Conservation (phyloP, 2,888 invertebrate species). For the Drosophila kambysellisi region DNA sequence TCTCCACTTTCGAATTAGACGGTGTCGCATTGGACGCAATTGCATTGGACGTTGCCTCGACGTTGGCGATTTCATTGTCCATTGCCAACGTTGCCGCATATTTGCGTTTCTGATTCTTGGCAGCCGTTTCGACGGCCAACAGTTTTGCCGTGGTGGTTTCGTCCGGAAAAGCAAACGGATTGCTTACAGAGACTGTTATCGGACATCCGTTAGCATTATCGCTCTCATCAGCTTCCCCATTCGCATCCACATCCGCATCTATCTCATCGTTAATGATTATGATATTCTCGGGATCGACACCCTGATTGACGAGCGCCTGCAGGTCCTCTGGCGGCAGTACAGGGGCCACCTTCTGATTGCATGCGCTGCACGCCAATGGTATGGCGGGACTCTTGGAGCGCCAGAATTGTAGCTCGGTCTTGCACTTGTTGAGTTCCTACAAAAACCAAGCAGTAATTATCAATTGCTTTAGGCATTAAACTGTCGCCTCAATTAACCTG, state of each 20-base stretch:
- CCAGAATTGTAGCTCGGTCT: slow-evolving; percentile 96
- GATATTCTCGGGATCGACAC: slow-evolving; percentile 86
- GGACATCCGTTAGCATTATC: slow-evolving; percentile 51
- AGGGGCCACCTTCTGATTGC: slow-evolving; percentile 88
- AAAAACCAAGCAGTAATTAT: slow-evolving; percentile 38
- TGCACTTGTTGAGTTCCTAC: slow-evolving; percentile 95
- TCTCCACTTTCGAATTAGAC: slow-evolving; percentile 42
- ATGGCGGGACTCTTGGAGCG: slow-evolving; percentile 94
- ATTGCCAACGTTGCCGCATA: slow-evolving; percentile 44
- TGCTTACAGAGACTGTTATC: slow-evolving; percentile 25
- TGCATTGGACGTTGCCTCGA: slow-evolving; percentile 50
- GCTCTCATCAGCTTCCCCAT: slow-evolving; percentile 35
- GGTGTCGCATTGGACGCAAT: slow-evolving; percentile 65
- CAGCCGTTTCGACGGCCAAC: slow-evolving; percentile 80
- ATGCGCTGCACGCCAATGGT: slow-evolving; percentile 89
- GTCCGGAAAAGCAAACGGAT: slow-evolving; percentile 82
- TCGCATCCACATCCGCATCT: slow-evolving; percentile 66
- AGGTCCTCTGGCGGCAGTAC: slow-evolving; percentile 87
- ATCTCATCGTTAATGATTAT: slow-evolving; percentile 80
- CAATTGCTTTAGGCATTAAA: not conserved
- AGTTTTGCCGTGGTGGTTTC: slow-evolving; percentile 83
- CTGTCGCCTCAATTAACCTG: slow-evolving; percentile 85
- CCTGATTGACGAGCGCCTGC: slow-evolving; percentile 88
- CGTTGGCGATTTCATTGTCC: slow-evolving; percentile 26
- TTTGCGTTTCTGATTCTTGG: slow-evolving; percentile 83